A percentile compares a stretch with the other conserved stretches of the same genome.
phyloP scores from a whole-genome alignment of 2,888 invertebrate species.

The Drosophila subquinaria region DNA sequence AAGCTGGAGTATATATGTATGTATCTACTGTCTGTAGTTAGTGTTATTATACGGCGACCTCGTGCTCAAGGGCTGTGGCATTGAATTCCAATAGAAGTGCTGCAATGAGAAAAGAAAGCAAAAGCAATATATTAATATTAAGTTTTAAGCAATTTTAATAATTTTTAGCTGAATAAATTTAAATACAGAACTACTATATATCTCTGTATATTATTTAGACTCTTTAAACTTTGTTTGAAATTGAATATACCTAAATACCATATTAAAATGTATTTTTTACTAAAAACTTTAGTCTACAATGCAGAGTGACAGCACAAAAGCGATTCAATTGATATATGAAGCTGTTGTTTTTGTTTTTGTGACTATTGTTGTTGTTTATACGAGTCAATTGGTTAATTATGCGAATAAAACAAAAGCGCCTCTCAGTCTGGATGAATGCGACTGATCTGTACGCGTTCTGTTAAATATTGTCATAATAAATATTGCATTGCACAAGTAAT shows the following conservation, averaged over 20 bases:
- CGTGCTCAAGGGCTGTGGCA: constrained; percentile 22
- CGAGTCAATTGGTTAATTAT: constrained; percentile 56
- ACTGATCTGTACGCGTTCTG: constrained; percentile 33
- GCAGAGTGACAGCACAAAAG: constrained; percentile 1
- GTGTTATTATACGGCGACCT: constrained; percentile 40
- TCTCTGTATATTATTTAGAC: no score
- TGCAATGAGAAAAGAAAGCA: constrained; percentile 27
- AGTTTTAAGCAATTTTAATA: background rate
- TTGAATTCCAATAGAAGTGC: constrained; percentile 37
- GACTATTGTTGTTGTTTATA: constrained; percentile 26
- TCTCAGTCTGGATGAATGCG: constrained; percentile 17
- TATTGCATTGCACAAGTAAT: constrained; percentile 59
- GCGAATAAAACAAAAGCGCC: constrained; percentile 35
- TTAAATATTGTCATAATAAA: constrained; percentile 73
- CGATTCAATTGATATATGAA: constrained; percentile 17
- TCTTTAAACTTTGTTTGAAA: no score
- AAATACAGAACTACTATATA: no score
- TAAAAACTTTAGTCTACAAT: background rate
- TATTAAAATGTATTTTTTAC: background rate
- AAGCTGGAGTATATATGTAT: constrained; percentile 10
- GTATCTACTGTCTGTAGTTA: constrained; percentile 49
- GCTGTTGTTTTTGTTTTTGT: background rate
- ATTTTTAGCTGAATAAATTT: constrained; percentile 10
- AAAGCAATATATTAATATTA: constrained; percentile 10
- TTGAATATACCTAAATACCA: no score